Conservation (phyloP, 2,113 vertebrate species). For the Vireo altiloquus region DNA sequence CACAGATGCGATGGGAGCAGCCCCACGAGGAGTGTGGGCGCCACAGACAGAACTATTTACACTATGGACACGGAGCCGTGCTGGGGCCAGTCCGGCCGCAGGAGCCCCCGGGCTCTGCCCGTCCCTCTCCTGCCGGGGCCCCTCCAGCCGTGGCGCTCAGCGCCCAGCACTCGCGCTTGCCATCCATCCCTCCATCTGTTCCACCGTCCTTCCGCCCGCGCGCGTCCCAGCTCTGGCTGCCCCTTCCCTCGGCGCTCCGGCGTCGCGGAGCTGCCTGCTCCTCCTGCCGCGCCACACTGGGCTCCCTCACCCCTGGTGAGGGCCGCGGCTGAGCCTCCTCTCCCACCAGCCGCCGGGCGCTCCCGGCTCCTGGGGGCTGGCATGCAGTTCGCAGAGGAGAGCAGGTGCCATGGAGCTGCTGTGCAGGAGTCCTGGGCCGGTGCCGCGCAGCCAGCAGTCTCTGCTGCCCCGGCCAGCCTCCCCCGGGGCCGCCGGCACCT, state of each 20-base stretch:
- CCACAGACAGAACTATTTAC: constrained; percentile 41
- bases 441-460: background rate
- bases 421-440: background rate
- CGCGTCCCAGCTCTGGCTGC: background rate
- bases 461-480: background rate
- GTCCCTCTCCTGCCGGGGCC: background rate
- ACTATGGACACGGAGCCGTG: background rate
- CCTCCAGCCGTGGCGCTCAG: background rate
- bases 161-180: background rate
- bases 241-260: background rate
- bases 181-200: background rate
- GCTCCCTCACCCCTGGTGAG: background rate
- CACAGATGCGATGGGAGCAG: background rate
- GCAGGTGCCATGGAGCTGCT: background rate
- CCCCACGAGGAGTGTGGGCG: background rate
- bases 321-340: constrained; percentile 28
- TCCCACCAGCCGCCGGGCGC: background rate
- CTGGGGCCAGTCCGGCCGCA: background rate
- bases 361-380: background rate
- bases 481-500: background rate
- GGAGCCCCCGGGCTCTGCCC: constrained; percentile 11
- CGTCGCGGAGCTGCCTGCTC: background rate
- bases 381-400: background rate
- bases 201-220: background rate
- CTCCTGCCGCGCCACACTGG: background rate